Conservation (phyloP, 2,113 vertebrate species). For the Okapia johnstoni region DNA sequence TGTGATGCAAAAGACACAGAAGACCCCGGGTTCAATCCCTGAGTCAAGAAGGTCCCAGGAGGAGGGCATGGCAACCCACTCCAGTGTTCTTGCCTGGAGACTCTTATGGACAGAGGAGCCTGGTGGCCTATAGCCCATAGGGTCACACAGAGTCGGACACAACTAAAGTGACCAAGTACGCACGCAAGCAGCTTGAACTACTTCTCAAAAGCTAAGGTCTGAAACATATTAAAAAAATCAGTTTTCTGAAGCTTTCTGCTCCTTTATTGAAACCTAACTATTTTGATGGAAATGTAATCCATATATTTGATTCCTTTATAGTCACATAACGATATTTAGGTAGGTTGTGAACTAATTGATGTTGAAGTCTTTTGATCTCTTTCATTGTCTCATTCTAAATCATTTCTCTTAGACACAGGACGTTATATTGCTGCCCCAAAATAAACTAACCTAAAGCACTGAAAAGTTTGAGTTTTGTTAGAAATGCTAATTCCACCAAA, state of each 20-base stretch:
- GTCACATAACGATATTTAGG: conserved; percentile 38
- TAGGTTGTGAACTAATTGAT: conserved; percentile 47
- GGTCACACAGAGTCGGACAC: background rate
- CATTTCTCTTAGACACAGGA: conserved; percentile 46
- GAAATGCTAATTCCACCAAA: conserved; percentile 47
- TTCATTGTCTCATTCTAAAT: conserved; percentile 48
- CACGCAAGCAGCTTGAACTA: background rate
- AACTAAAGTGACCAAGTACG: background rate
- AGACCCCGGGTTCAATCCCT: background rate
- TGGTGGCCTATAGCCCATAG: background rate
- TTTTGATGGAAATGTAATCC: conserved; percentile 51
- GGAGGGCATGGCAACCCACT: background rate
- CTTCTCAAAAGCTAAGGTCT: conserved; percentile 33
- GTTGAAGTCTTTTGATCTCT: conserved; percentile 41
- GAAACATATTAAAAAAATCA: conserved; percentile 35
- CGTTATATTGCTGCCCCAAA: conserved; percentile 48
- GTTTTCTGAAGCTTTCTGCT: conserved; percentile 5
- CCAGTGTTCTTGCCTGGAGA: background rate
- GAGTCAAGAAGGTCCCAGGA: background rate
- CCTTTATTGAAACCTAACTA: conserved; percentile 11
- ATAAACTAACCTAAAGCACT: conserved; percentile 42
- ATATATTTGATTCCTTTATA: conserved; percentile 43
- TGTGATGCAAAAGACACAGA: background rate
- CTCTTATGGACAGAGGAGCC: background rate
- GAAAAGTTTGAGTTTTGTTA: conserved; percentile 48